Conservation (phyloP, 1,140 invertebrate species). For the Eufriesea mexicana region DNA sequence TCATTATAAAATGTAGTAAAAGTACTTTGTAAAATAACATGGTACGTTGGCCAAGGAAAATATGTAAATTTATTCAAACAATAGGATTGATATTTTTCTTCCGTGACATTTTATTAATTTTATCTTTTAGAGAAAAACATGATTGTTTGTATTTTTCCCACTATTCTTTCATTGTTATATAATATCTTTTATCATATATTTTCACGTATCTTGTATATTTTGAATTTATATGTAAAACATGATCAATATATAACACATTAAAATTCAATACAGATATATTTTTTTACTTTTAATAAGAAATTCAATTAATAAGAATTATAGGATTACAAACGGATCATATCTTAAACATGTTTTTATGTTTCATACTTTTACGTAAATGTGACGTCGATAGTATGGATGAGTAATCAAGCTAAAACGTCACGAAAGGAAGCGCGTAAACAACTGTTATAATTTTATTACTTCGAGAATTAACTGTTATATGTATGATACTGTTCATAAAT, state of each 20-base stretch:
- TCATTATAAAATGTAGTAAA: too few relatives aligned
- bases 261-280: neutral
- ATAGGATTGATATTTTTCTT: too few relatives aligned
- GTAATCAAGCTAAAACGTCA: neutral
- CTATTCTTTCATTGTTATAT: too few relatives aligned
- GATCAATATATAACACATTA: neutral
- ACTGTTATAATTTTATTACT: neutral
- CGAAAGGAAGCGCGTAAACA: neutral
- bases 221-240: too few relatives aligned
- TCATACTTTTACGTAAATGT: neutral
- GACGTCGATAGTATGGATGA: neutral
- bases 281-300: neutral
- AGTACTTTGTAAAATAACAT: too few relatives aligned
- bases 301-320: neutral
- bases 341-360: neutral
- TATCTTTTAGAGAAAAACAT: too few relatives aligned
- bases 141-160: too few relatives aligned
- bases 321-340: neutral
- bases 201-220: too few relatives aligned
- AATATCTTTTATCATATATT: too few relatives aligned
- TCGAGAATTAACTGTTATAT: neutral
- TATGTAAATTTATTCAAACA: too few relatives aligned
- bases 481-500: slow-evolving; percentile 11
- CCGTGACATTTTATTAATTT: too few relatives aligned
- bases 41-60: too few relatives aligned